Base-by-base conservation (phyloP, 2,113 vertebrate genomes). In the Phylloscopus whistleri region DNA sequence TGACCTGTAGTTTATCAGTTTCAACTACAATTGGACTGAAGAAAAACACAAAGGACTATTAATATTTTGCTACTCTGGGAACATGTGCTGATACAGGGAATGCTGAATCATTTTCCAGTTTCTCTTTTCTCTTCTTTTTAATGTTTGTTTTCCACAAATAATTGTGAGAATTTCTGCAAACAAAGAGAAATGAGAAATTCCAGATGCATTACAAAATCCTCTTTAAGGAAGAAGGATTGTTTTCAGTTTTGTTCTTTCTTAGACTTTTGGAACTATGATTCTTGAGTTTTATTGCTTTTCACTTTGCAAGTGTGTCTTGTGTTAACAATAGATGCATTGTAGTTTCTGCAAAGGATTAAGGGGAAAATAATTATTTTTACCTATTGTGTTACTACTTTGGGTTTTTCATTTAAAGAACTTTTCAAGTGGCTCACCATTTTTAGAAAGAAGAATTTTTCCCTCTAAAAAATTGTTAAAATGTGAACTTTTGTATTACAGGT, bases 121-220 rank as follows among this genome's bases (percentile, higher is more conserved):
- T 55, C 12, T 43, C 4, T 67, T 46, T 51, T 58, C 18, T 84
- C 18, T 39, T 75, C 12, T 52, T 84, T 81, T 26, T 37, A 16
- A 44, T 67, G 11, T 27, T 51, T 80, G 13, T 33, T 91, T 87
- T 69, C 27, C 13, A 37, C 20, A 55, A 62, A 37, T 21, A 43
- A 20, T 20, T 39, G 11, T 33, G 10, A 59, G 6, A 26, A 79
- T 53, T 79, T 88, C 23, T 51, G 6, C 13, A 75, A 39, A 66
- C 11, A 74, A 41, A 74, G n/a, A 78, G 4, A 69, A 66, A 55
- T 43, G 8, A 75, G 28, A 85, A 58, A 60, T 35, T 87, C 14
- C 8, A 68, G 14, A n/a, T 17, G 8, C 2, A 60, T 2, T 62
- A 8, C 18, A 44, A 72, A 58, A 49, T 0, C 0, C 2, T 13